Percentiles rank a stretch among this genome's conserved stretches.
These are phyloP conservation scores for Coreius guichenoti DNA, from an alignment of 2,797 vertebrate genomes.

Conservation along the genomic window DNA sequence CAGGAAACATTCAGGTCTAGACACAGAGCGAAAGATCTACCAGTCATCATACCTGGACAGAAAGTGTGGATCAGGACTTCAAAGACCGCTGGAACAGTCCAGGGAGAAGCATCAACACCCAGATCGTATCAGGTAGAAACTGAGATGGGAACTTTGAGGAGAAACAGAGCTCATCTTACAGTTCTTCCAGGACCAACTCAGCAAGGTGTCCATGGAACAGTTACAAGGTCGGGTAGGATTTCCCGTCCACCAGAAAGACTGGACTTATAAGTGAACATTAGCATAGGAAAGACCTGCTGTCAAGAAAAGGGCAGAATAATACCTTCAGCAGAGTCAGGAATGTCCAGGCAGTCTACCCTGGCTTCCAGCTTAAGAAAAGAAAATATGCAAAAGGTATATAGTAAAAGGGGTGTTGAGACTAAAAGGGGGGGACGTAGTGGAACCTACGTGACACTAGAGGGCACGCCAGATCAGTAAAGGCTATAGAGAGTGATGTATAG, in stretches of 20 bases:
- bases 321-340: slow-evolving; percentile 14
- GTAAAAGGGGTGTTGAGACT: background rate
- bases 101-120: background rate
- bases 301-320: slow-evolving; percentile 15
- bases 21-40: slow-evolving; percentile 30
- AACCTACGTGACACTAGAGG: background rate
- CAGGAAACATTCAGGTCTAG: slow-evolving; percentile 7
- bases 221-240: background rate
- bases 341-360: slow-evolving; percentile 2
- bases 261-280: no score
- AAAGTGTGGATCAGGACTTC: background rate
- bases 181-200: background rate
- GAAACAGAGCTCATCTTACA: background rate
- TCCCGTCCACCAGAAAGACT: no score
- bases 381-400: no score
- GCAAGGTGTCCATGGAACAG: background rate
- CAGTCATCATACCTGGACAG: background rate
- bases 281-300: background rate
- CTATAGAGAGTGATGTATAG: no score
- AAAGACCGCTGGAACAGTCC: background rate
- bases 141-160: background rate
- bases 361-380: background rate
- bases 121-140: slow-evolving; percentile 10
- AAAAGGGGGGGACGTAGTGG: background rate
- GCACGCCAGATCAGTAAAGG: background rate